These are phyloP conservation scores for Volucella zonaria DNA, from an alignment of 2,888 invertebrate genomes.

Conservation along the genomic window DNA sequence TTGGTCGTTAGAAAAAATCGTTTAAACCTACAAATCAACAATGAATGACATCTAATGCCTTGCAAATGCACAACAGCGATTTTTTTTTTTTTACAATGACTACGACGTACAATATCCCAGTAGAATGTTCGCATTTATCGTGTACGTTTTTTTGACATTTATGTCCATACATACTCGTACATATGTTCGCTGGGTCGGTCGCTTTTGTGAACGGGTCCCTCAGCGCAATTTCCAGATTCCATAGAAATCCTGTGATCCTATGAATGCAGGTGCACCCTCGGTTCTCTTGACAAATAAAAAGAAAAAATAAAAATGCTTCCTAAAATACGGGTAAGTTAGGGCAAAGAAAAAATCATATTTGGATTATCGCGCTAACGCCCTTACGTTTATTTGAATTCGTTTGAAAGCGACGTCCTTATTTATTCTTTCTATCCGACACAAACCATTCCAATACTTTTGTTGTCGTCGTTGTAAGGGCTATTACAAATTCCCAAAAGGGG, in stretches of 20 bases:
- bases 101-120: background rate
- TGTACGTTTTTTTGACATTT: background rate
- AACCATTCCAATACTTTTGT: constrained; percentile 13
- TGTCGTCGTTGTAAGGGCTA: too few relatives aligned
- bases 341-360: constrained; percentile 3
- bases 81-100: background rate
- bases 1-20: background rate
- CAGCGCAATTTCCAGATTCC: constrained; percentile 20
- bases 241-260: constrained; percentile 12
- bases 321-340: constrained; percentile 30
- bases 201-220: background rate
- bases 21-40: constrained; percentile 22
- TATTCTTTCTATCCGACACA: constrained; percentile 10
- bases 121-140: constrained; percentile 5
- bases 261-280: background rate
- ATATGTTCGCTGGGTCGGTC: background rate
- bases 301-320: constrained; percentile 4
- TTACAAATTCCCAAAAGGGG: too few relatives aligned
- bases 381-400: constrained; percentile 56
- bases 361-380: constrained; percentile 8
- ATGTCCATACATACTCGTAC: constrained; percentile 7
- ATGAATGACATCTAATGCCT: constrained; percentile 20
- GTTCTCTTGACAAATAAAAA: background rate
- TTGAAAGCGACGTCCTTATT: constrained; percentile 12
- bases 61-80: constrained; percentile 7